These are phyloP conservation scores for Papilio polytes DNA, from an alignment of 1,140 invertebrate species.

Conservation along the genomic window DNA sequence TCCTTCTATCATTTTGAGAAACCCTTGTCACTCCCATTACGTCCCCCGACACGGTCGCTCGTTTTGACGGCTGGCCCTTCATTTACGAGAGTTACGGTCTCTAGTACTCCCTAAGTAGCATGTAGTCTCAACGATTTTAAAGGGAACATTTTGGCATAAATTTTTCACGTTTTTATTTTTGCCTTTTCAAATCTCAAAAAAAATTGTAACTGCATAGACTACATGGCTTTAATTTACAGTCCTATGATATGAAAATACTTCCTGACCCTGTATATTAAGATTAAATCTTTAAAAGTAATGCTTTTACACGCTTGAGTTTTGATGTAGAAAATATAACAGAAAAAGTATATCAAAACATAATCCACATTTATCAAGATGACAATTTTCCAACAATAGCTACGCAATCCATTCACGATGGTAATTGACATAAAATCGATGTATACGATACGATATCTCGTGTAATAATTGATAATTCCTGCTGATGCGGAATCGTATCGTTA, in stretches of 20 bases:
- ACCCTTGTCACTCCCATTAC: conserved; percentile 82
- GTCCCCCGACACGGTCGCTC: conserved; percentile 58
- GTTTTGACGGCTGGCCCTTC: conserved; percentile 69
- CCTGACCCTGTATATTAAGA: background rate
- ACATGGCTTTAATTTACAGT: background rate
- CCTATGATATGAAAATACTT: background rate
- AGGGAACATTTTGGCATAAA: conserved; percentile 51
- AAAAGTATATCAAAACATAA: conserved; percentile 8
- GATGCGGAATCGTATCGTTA: conserved; percentile 11
- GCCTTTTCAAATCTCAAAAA: too few relatives aligned
- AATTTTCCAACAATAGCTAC: conserved; percentile 11
- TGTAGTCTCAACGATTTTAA: conserved; percentile 63
- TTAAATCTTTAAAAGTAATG: background rate
- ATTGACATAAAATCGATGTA: conserved; percentile 45
- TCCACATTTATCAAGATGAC: background rate
- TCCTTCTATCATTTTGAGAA: conserved; percentile 76
- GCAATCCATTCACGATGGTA: conserved; percentile 40
- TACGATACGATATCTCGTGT: conserved; percentile 34
- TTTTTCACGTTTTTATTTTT: conserved; percentile 32
- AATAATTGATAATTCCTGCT: conserved; percentile 39
- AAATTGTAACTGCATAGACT: background rate
- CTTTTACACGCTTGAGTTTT: background rate
- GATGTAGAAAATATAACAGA: background rate
- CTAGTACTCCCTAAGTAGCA: conserved; percentile 70
- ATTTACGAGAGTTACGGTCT: conserved; percentile 73